Percentiles rank a stretch among this genome's conserved stretches.
phyloP scores from a whole-genome alignment of 2,797 vertebrate species.

The Gadopsis bispinosus region DNA sequence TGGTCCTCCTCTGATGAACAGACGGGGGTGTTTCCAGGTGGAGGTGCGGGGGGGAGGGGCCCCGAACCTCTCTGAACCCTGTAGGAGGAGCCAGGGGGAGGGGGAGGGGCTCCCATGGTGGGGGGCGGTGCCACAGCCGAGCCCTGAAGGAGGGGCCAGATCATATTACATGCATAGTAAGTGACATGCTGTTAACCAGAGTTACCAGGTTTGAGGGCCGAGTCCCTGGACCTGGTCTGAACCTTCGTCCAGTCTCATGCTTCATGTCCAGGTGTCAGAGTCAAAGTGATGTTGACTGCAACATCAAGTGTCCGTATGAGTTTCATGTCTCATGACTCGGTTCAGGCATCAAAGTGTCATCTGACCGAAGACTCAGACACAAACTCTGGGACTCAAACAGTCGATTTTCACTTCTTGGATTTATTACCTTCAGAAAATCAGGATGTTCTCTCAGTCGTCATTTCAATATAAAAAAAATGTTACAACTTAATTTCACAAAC shows the following conservation, averaged over 20 bases:
- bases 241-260: no score
- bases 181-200: background rate
- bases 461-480: no score
- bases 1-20: constrained; percentile 89
- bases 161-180: background rate
- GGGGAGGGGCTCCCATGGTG: constrained; percentile 66
- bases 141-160: constrained; percentile 74
- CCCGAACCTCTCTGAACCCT: constrained; percentile 83
- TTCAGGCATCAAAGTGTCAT: no score
- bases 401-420: background rate
- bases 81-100: constrained; percentile 81
- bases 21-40: constrained; percentile 80
- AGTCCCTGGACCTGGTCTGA: no score
- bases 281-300: no score
- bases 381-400: no score
- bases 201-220: background rate
- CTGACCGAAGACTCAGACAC: no score
- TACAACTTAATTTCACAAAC: no score
- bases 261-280: background rate
- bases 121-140: constrained; percentile 72
- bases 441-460: no score
- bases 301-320: background rate
- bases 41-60: constrained; percentile 73
- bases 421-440: no score
- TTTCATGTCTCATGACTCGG: no score